Conservation (phyloP, 2,797 vertebrate genomes). For the Atherinosoma microstoma region DNA sequence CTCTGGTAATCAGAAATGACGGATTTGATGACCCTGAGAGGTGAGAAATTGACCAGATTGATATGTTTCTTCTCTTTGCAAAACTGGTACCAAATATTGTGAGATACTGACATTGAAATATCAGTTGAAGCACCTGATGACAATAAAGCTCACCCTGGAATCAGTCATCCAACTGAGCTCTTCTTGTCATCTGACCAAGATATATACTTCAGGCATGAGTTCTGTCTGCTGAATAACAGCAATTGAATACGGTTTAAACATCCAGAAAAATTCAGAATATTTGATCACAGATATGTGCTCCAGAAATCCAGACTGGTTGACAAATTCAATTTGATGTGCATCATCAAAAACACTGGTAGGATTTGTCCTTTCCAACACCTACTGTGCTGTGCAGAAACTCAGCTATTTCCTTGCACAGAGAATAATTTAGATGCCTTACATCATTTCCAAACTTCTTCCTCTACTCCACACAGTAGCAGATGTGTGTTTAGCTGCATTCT, state of each 20-base stretch:
- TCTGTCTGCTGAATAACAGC: background rate
- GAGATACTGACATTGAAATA: background rate
- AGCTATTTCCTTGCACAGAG: background rate
- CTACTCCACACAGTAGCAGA: background rate
- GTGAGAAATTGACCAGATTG: slow-evolving; percentile 52
- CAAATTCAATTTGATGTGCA: background rate
- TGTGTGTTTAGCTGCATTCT: background rate
- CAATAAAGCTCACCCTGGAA: background rate
- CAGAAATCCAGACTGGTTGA: background rate
- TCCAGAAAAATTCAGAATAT: background rate
- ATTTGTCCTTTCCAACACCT: background rate
- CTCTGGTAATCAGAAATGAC: slow-evolving; percentile 85
- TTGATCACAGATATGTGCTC: background rate
- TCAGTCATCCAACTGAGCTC: background rate
- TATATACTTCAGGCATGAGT: background rate
- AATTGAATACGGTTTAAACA: background rate
- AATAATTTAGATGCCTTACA: background rate
- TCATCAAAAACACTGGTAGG: background rate
- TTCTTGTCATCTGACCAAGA: background rate
- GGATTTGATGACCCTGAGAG: slow-evolving; percentile 83
- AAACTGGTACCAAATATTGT: background rate
- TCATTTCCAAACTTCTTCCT: background rate
- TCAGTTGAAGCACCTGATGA: background rate
- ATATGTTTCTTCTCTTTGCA: background rate
- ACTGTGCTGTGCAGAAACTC: background rate